phyloP scores from a whole-genome alignment of 2,113 vertebrate species.

The Merops nubicus region DNA sequence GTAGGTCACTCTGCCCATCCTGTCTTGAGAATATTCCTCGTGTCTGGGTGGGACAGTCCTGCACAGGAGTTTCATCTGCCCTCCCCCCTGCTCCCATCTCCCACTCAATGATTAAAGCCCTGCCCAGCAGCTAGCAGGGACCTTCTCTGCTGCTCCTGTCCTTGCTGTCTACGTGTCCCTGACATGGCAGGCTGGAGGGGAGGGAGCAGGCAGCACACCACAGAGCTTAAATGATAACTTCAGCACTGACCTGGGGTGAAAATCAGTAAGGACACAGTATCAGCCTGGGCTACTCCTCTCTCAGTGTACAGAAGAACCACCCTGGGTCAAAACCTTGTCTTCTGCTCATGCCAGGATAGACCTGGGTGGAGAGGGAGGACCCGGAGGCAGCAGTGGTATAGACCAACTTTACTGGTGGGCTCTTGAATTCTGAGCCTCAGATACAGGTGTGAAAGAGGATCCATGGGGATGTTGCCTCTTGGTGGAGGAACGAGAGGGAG shows the following conservation, averaged over 20 bases:
- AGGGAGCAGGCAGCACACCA: background rate
- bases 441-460: background rate
- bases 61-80: background rate
- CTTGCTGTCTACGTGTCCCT: background rate
- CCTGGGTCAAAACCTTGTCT: background rate
- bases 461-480: background rate
- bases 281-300: background rate
- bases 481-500: background rate
- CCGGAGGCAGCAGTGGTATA: background rate
- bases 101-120: background rate
- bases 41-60: background rate
- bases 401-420: background rate
- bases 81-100: background rate
- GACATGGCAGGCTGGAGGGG: background rate
- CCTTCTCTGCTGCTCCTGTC: background rate
- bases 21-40: background rate
- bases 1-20: background rate
- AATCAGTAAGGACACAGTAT: background rate
- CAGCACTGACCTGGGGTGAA: background rate
- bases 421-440: background rate
- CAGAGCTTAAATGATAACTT: background rate
- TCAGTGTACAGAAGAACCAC: background rate
- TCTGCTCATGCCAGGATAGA: background rate
- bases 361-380: background rate
- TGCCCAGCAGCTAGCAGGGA: background rate